Percentiles rank a stretch among this genome's conserved stretches.
phyloP scores from a whole-genome alignment of 2,888 invertebrate species.

The Zaprionus lineosus region DNA sequence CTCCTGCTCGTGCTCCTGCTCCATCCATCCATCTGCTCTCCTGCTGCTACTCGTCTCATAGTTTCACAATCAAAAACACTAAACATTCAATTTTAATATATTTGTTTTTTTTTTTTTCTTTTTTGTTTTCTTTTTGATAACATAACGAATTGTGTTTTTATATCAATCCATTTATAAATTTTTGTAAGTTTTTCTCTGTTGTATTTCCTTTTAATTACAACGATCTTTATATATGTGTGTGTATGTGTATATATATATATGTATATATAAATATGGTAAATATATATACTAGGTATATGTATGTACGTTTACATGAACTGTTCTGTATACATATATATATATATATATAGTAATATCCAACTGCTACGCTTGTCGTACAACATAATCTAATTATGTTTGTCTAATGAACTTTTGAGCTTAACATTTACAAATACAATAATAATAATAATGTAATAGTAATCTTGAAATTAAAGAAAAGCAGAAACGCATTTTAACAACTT shows the following conservation, averaged over 20 bases:
- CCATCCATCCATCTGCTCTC: conserved; percentile 1
- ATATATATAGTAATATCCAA: conserved; percentile 62
- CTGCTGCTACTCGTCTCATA: conserved; percentile 1
- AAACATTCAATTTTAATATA: conserved; percentile 62
- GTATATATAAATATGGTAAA: conserved; percentile 48
- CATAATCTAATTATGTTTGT: conserved; percentile 76
- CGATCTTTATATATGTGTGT: conserved; percentile 64
- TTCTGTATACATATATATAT: conserved; percentile 48
- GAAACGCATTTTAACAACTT: conserved; percentile 45
- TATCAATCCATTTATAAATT: conserved; percentile 52
- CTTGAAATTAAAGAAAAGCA: conserved; percentile 37
- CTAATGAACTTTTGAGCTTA: conserved; percentile 76
- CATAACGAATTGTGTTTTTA: conserved; percentile 61
- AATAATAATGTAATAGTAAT: conserved; percentile 12
- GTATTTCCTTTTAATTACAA: conserved; percentile 72
- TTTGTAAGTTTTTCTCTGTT: conserved; percentile 35
- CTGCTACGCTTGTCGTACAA: conserved; percentile 69
- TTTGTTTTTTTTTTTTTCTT: conserved; percentile 39
- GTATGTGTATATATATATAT: conserved; percentile 55
- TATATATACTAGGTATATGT: conserved; percentile 62
- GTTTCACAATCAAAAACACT: conserved; percentile 67
- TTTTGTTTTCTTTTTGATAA: conserved; percentile 48
- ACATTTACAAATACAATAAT: conserved; percentile 70
- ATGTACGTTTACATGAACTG: conserved; percentile 53
- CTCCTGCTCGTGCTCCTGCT: conserved; percentile 4